These are phyloP conservation scores for Melanotaenia trifasciata DNA, from an alignment of 2,797 vertebrate species.

Conservation along the genomic window DNA sequence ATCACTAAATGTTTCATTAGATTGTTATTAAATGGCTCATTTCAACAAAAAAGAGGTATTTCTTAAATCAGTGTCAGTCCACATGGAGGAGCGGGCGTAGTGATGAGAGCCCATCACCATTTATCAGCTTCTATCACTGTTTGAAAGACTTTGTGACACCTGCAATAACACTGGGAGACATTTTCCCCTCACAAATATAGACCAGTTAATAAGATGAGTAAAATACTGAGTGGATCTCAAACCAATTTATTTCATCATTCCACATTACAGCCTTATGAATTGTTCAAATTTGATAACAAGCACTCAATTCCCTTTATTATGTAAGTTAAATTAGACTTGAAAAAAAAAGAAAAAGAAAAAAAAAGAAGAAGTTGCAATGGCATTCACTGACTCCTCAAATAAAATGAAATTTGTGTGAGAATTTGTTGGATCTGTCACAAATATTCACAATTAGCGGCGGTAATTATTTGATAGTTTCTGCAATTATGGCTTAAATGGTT, in stretches of 20 bases:
- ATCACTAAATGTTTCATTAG: conserved; percentile 33
- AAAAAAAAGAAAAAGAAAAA: conserved; percentile 78
- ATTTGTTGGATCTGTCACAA: conserved; percentile 99
- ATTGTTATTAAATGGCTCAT: conserved; percentile 44
- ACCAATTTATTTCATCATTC: conserved; percentile 98
- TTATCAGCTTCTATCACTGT: conserved; percentile 79
- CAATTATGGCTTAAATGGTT: conserved; percentile 98
- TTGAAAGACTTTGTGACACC: conserved; percentile 83
- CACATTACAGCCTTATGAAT: conserved; percentile 96
- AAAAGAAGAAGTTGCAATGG: conserved; percentile 88
- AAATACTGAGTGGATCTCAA: conserved; percentile 93
- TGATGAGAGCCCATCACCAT: conserved; percentile 82
- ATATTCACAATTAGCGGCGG: conserved; percentile 99
- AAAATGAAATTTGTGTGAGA: conserved; percentile 98
- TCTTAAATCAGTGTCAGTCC: conserved; percentile 10
- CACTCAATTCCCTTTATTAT: conserved; percentile 98
- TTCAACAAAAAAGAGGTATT: conserved; percentile 26
- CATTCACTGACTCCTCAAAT: conserved; percentile 93
- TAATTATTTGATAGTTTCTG: conserved; percentile 99
- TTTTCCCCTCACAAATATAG: conserved; percentile 85
- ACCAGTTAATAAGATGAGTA: conserved; percentile 87
- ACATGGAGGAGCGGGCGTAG: conserved; percentile 27
- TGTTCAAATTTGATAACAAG: conserved; percentile 99
- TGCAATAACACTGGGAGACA: conserved; percentile 82
- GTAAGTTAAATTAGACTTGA: conserved; percentile 97